Conservation (phyloP, 2,797 vertebrate genomes). For the Lepus townsendii region DNA sequence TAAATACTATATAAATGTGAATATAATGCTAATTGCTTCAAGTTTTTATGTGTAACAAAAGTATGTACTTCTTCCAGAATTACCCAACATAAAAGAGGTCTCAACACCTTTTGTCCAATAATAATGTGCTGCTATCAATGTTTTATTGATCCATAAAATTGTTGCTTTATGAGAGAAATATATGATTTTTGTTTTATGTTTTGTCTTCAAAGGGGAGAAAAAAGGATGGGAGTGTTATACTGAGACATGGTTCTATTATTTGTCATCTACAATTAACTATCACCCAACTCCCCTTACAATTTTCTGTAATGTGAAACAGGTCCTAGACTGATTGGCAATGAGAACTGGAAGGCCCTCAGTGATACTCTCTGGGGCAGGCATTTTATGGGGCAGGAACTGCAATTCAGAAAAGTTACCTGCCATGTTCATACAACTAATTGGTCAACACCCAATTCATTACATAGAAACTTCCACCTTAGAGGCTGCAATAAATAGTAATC, state of each 20-base stretch:
- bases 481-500: neutral
- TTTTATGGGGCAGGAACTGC: neutral
- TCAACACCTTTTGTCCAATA: neutral
- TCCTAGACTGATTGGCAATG: neutral
- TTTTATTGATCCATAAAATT: neutral
- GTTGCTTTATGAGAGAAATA: neutral
- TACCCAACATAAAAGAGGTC: neutral
- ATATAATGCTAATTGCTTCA: neutral
- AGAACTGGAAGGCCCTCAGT: neutral
- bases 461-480: neutral
- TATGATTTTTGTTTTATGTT: neutral
- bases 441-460: neutral
- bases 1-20: neutral
- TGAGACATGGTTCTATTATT: neutral
- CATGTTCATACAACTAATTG: neutral
- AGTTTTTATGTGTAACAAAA: neutral
- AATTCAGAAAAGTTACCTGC: neutral
- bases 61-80: neutral
- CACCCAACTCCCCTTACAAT: neutral
- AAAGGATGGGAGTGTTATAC: neutral
- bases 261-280: neutral
- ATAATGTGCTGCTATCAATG: neutral
- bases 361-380: neutral
- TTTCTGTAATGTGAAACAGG: neutral
- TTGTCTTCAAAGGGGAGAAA: constrained; percentile 22